Percentiles rank a stretch among this genome's conserved stretches.
Evolutionary conservation across 2,113 vertebrate species (phyloP).

Genomic region (Melanocharis versteri): DNA sequence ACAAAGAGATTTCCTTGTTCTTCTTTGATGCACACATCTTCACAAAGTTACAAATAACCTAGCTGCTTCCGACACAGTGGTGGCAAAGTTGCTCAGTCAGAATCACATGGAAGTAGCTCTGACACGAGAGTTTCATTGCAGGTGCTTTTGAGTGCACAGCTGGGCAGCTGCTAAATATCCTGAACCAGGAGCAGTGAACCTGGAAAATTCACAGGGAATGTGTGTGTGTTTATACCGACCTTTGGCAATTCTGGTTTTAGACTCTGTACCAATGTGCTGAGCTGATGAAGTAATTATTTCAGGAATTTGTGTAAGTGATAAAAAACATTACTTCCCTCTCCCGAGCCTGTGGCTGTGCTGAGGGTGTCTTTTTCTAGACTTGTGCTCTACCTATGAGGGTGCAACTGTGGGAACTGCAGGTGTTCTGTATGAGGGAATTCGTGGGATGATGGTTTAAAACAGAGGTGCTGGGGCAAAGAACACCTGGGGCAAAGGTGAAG

Average conservation of each 20-base stretch:
- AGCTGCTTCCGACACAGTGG: neutral
- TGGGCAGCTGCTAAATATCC: neutral
- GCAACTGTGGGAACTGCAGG: neutral
- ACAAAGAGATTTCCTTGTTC: neutral
- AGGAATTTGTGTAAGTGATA: neutral
- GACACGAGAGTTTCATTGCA: rapidly evolving
- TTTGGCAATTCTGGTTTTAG: neutral
- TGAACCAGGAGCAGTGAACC: neutral
- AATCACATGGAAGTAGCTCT: neutral
- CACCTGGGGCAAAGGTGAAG: neutral
- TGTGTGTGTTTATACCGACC: too few relatives aligned
- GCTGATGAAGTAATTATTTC: neutral
- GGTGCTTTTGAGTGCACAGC: rapidly evolving
- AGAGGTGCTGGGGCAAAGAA: neutral
- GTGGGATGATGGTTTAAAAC: neutral
- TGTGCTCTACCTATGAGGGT: neutral
- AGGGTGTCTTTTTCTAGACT: neutral
- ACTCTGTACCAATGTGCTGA: neutral
- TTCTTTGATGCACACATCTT: neutral
- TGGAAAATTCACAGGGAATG: neutral
- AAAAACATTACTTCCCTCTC: neutral
- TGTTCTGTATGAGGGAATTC: neutral
- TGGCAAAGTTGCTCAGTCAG: neutral
- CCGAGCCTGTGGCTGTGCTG: neutral
- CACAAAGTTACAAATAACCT: neutral